These are phyloP conservation scores for Phortica okadai DNA, from an alignment of 2,888 invertebrate genomes.

Conservation along the genomic window DNA sequence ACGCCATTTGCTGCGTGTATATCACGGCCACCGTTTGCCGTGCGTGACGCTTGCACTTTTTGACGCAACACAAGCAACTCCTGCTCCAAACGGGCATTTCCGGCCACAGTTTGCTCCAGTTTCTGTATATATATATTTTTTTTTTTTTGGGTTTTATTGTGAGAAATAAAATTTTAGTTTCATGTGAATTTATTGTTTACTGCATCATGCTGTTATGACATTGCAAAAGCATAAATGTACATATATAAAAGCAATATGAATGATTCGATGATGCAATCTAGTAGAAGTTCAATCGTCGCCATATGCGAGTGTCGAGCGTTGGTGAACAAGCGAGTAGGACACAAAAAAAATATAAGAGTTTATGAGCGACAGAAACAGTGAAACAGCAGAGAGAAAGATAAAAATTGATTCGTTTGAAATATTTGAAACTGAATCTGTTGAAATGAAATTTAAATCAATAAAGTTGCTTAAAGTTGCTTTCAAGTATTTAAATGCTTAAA, in stretches of 20 bases:
- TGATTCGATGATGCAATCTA: slow-evolving; percentile 21
- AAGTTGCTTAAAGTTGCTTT: too few species aligned
- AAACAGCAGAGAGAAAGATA: not conserved
- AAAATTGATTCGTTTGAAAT: not conserved
- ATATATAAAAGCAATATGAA: not conserved
- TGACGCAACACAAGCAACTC: slow-evolving; percentile 90
- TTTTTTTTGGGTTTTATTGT: not conserved
- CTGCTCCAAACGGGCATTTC: slow-evolving; percentile 91
- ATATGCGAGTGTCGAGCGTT: slow-evolving; percentile 29
- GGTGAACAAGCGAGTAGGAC: not conserved
- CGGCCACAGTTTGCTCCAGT: slow-evolving; percentile 93
- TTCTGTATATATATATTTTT: slow-evolving; percentile 78
- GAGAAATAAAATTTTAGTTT: not conserved
- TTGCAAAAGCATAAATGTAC: slow-evolving; percentile 40
- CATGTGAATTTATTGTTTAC: not conserved
- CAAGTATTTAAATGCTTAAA: not conserved
- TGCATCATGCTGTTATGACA: slow-evolving; percentile 45
- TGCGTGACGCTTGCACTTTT: slow-evolving; percentile 85
- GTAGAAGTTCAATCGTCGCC: slow-evolving; percentile 53
- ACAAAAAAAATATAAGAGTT: not conserved
- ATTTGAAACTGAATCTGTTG: too few species aligned
- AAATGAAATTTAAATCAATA: too few species aligned
- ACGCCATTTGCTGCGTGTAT: slow-evolving; percentile 76
- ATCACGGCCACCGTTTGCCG: slow-evolving; percentile 74
- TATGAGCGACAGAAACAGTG: not conserved